Conservation (phyloP, 2,113 vertebrate genomes). For the Pseudopodoces humilis region DNA sequence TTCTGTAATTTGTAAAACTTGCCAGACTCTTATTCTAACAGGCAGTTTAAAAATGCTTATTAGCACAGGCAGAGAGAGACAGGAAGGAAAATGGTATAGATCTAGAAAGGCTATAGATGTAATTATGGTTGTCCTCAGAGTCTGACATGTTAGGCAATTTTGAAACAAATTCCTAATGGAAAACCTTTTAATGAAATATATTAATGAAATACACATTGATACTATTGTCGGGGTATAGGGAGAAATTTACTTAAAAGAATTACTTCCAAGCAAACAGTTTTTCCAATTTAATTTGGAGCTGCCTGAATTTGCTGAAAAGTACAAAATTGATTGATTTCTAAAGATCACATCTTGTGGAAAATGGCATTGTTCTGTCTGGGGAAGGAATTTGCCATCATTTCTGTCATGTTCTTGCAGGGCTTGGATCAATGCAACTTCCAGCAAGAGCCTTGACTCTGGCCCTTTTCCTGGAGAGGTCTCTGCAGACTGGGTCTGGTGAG, state of each 20-base stretch:
- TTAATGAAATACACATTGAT: neutral
- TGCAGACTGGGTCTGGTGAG: neutral
- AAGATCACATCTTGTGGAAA: neutral
- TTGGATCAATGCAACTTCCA: neutral
- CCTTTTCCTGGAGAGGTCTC: neutral
- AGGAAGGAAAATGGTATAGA: neutral
- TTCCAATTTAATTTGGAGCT: constrained; percentile 7
- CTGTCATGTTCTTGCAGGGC: neutral
- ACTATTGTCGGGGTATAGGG: neutral
- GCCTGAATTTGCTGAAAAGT: neutral
- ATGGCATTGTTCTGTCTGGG: neutral
- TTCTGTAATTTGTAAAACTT: neutral
- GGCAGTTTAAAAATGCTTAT: neutral
- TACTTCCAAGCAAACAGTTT: neutral
- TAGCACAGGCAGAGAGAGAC: neutral
- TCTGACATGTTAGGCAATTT: neutral
- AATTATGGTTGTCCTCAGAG: neutral
- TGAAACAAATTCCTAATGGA: neutral
- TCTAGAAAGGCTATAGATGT: neutral
- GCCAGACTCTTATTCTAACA: neutral
- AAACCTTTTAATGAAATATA: neutral
- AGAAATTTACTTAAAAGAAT: constrained; percentile 10
- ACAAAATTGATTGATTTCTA: neutral
- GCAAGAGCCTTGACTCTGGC: neutral
- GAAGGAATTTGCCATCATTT: neutral